A percentile compares a stretch with the other conserved stretches of the same genome.
These are phyloP conservation scores for Steromphala cineraria DNA, from an alignment of 2,888 invertebrate genomes.

Conservation along the genomic window DNA sequence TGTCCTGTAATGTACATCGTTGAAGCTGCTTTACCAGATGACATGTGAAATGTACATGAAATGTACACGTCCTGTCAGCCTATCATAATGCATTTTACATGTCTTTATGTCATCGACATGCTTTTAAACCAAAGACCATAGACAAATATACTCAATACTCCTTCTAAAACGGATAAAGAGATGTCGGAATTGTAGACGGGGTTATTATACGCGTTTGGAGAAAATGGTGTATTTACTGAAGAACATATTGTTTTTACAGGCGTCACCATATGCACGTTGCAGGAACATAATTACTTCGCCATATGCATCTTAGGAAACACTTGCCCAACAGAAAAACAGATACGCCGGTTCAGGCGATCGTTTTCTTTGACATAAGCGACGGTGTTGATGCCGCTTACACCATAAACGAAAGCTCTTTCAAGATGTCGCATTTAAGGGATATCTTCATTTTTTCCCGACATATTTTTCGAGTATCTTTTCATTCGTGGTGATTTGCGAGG, in stretches of 20 bases:
- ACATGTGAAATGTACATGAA: slow-evolving; percentile 11
- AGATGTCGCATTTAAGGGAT: neutral
- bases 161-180: slow-evolving; percentile 15
- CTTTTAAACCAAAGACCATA: slow-evolving; percentile 5
- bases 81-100: slow-evolving; percentile 1
- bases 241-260: slow-evolving; percentile 17
- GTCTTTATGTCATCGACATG: slow-evolving; percentile 4
- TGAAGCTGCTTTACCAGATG: neutral
- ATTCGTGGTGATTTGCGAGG: neutral
- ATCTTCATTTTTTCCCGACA: neutral
- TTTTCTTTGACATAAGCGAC: slow-evolving; percentile 7
- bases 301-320: neutral
- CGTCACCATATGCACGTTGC: slow-evolving; percentile 10
- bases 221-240: slow-evolving; percentile 1
- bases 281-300: slow-evolving; percentile 1
- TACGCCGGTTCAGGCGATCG: neutral
- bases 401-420: neutral
- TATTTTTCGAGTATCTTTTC: neutral
- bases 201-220: neutral
- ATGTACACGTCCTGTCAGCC: neutral
- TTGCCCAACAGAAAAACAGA: neutral
- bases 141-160: slow-evolving; percentile 14
- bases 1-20: neutral
- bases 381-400: slow-evolving; percentile 8
- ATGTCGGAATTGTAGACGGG: neutral